Conservation (phyloP, 2,888 invertebrate species). For the Ectemnius lituratus region DNA sequence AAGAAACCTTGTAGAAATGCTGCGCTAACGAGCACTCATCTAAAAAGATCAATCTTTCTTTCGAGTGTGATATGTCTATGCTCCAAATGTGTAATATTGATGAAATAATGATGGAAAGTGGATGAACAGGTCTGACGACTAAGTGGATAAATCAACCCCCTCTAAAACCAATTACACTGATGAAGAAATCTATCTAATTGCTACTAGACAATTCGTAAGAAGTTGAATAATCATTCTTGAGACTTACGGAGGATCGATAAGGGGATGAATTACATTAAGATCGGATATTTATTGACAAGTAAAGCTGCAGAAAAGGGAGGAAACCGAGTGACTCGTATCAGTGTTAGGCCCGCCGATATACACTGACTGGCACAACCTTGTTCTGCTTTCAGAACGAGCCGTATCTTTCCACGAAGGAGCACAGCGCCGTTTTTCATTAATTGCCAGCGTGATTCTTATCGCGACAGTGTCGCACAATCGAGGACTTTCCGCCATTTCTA, state of each 20-base stretch:
- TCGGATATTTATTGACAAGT: too few relatives aligned
- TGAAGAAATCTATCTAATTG: too few relatives aligned
- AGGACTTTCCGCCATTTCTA: conserved; percentile 23
- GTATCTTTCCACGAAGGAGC: conserved; percentile 56
- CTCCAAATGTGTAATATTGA: too few relatives aligned
- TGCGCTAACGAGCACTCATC: conserved; percentile 1
- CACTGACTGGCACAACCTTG: conserved; percentile 53
- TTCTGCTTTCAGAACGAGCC: conserved; percentile 49
- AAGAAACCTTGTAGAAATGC: neutral
- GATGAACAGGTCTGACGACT: too few relatives aligned
- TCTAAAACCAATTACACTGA: too few relatives aligned
- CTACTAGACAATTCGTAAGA: neutral
- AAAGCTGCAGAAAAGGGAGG: neutral
- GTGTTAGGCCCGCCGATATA: conserved; percentile 39
- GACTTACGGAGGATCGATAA: neutral
- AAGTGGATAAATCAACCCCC: too few relatives aligned
- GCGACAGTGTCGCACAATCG: conserved; percentile 27
- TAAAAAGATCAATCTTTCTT: too few relatives aligned
- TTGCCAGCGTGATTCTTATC: conserved; percentile 32
- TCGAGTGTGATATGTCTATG: too few relatives aligned
- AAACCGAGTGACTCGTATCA: conserved; percentile 44
- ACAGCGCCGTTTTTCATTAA: conserved; percentile 42
- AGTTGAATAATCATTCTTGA: neutral
- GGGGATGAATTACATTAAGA: too few relatives aligned
- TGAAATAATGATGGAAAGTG: too few relatives aligned